Conservation (phyloP, 2,797 vertebrate species). For the Sebastes vulpes region DNA sequence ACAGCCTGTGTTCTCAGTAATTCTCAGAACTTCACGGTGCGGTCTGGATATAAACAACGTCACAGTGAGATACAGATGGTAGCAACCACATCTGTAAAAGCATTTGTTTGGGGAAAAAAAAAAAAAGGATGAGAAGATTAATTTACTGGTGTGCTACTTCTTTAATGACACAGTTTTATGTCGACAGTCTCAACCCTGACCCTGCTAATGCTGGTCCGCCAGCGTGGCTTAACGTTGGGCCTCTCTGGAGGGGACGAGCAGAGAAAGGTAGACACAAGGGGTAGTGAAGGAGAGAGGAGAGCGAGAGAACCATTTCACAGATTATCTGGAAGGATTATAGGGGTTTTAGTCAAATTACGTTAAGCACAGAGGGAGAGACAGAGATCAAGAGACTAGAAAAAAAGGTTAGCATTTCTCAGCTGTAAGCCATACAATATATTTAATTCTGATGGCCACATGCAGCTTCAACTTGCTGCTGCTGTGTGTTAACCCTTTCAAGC, state of each 20-base stretch:
- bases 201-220: slow-evolving; percentile 70
- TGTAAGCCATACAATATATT: slow-evolving; percentile 88
- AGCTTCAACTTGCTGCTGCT: slow-evolving; percentile 48
- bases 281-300: slow-evolving; percentile 77
- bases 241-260: slow-evolving; percentile 62
- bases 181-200: slow-evolving; percentile 65
- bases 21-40: slow-evolving; percentile 47
- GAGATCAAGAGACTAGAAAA: slow-evolving; percentile 83
- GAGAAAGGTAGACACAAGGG: slow-evolving; percentile 83
- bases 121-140: slow-evolving; percentile 81
- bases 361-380: slow-evolving; percentile 87
- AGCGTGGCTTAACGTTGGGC: slow-evolving; percentile 66
- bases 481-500: slow-evolving; percentile 11
- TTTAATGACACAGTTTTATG: slow-evolving; percentile 83
- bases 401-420: slow-evolving; percentile 87
- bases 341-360: slow-evolving; percentile 89
- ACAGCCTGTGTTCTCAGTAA: slow-evolving; percentile 38
- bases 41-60: slow-evolving; percentile 26
- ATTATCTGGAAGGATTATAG: slow-evolving; percentile 89
- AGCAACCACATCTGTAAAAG: slow-evolving; percentile 66
- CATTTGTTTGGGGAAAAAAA: slow-evolving; percentile 76
- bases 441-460: slow-evolving; percentile 79
- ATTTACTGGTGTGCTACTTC: slow-evolving; percentile 81
- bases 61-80: slow-evolving; percentile 71
- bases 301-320: slow-evolving; percentile 87